phyloP scores from a whole-genome alignment of 35 echinoderm and acorn worm genomes.

The Patiria miniata region DNA sequence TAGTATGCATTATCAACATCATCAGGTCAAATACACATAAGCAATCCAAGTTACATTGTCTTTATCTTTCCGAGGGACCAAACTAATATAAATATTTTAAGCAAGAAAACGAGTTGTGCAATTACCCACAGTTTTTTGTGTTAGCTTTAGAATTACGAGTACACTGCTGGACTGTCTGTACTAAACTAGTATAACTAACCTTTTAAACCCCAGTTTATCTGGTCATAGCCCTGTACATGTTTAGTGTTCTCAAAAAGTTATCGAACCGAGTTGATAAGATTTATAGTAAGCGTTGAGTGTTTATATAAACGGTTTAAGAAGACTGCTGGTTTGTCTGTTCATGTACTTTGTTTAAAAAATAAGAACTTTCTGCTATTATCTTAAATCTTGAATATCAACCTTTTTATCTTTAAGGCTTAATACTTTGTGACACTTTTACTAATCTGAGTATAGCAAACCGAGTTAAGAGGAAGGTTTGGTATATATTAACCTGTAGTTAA shows the following conservation, averaged over 20 bases:
- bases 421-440: not conserved
- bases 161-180: constrained; percentile 30
- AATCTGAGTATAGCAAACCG: not conserved
- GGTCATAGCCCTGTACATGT: not conserved
- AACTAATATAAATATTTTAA: constrained; percentile 19
- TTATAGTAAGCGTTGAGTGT: not conserved
- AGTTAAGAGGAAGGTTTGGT: not conserved
- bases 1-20: not conserved
- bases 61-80: not conserved
- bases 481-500: not conserved
- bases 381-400: constrained; percentile 27
- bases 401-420: not conserved
- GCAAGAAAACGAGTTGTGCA: not conserved
- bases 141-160: not conserved
- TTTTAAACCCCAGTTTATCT: constrained; percentile 10
- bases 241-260: not conserved
- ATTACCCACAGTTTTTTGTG: constrained; percentile 1
- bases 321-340: constrained; percentile 31
- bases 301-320: constrained; percentile 1
- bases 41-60: constrained; percentile 5
- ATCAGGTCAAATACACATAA: constrained; percentile 19
- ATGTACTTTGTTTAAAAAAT: constrained; percentile 2
- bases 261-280: not conserved
- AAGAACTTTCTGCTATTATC: constrained; percentile 1
- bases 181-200: not conserved